Base-by-base conservation (phyloP, 2,797 vertebrate species). In the Myotis findleyi region DNA sequence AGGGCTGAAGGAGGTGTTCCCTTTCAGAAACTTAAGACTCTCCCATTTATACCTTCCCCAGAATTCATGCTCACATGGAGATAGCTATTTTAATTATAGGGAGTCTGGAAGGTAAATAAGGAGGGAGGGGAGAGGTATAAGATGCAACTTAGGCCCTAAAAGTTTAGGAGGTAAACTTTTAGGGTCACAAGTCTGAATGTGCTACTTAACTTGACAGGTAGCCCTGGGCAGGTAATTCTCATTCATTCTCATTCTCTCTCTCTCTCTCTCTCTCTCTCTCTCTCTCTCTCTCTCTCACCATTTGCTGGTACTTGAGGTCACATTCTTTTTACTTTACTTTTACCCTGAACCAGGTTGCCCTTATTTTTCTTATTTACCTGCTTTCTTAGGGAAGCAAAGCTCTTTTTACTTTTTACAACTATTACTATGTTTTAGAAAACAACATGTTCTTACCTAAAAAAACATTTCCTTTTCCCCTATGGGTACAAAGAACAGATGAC, bases 371-470 rank as follows among this genome's bases (percentile, higher is more conserved):
- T 89, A 51, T 23, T 94, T 80, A 62, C n/a, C 38, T 73, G 38
- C 21, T 92, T 79, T 73, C n/a, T 57, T 82, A 77, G 33, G 51
- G 8, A 87, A 33, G 64, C 53, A 87, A 36, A 83, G 12, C 12
- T 16, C 38, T 73, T 53, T 92, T 38, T 51, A 69, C 4, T 76
- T 82, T 85, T 44, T 2, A 73, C 72, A 69, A n/a, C 77, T 79
- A 36, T 87, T 55, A 68, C 25, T 86, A 75, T 75, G 38, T 71
- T 89, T 95, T 90, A 76, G 81, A 75, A 90, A 81, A 23, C 23
- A 69, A 44, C 2, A 5, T 8, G 23, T 47, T 18, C 51, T 57
- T 51, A 80, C 7, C 62, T 87, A 20, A n/a, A 71, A 87, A 92
- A 75, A 73, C 7, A 6, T 68, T 92, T 66, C 30, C 36, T 73